Evolutionary conservation across 1,140 invertebrate genomes (phyloP), one percentile per base, ranked within the genome.

Genomic region (Sesamia nonagrioides): DNA sequence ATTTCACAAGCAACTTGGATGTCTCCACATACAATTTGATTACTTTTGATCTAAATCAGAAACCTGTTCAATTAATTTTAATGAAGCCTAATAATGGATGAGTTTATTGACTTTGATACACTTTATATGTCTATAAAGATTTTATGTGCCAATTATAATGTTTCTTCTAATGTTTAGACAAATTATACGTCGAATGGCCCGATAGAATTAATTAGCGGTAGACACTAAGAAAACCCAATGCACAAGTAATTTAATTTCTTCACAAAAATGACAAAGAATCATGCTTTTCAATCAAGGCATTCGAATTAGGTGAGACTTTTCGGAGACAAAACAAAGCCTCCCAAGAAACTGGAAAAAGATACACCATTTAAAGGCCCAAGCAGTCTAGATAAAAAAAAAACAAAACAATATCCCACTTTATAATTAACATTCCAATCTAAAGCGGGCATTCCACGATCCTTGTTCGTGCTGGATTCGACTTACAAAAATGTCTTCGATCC

Each of bases 401-500:
- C 58, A 42, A 63, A 75, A 63, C 72, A 45, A 63, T 63, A 60
- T 75, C 42, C 56, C 18, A 48, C 72, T 75, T 63, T 75, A 75
- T 81, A 80, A 88, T 89, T 86, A 84, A 89, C 85, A 90, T 90
- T 90, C 86, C 87, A 75, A 77, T 85, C 81, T 77, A 84, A 90
- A 87, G 42, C 58, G 58, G 27, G 37, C 40, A 75, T 75, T 75
- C 73, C 58, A 63, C 58, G 45, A 58, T 79, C 78, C 76, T 73
- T 68, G 78, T 84, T 84, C 60, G 82, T 82, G 77, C 77, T 52
- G 63, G 42, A 77, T 82, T 78, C 72, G 79, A 80, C 82, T 79
- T 88, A 85, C 87, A 91, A 91, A 92, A 92, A 91, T 90, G 81
- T 82, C 79, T 84, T 86, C 85, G 73, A 75, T 75, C 45, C 73